These are phyloP conservation scores for Upupa epops DNA, from an alignment of 2,113 vertebrate genomes.

Conservation along the genomic window DNA sequence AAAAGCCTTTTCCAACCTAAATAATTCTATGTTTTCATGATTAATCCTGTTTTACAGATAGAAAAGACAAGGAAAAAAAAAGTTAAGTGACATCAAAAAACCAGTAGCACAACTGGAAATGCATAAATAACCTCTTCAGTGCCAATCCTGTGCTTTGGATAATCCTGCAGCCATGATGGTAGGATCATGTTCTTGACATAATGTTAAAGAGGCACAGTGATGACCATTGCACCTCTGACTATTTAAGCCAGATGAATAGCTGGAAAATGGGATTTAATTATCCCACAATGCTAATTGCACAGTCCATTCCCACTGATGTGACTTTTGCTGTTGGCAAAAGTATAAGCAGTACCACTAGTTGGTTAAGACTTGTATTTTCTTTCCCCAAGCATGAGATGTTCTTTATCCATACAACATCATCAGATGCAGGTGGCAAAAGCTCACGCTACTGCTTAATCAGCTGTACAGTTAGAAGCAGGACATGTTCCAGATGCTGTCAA, in stretches of 20 bases:
- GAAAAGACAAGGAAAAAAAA: background rate
- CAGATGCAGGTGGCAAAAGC: background rate
- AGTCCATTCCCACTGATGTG: background rate
- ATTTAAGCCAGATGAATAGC: background rate
- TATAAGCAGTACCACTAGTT: background rate
- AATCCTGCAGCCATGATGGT: background rate
- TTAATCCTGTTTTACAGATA: background rate
- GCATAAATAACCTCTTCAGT: background rate
- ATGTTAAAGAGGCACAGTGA: background rate
- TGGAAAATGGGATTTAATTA: slow-evolving; percentile 8
- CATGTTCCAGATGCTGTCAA: background rate
- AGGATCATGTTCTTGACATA: background rate
- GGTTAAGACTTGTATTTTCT: background rate
- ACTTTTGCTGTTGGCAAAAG: background rate
- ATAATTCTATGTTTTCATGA: background rate
- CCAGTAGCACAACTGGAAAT: background rate
- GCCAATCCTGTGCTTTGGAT: background rate
- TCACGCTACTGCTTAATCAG: background rate
- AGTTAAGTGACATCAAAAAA: background rate
- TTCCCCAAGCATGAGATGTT: background rate
- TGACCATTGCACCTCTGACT: background rate
- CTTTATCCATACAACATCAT: background rate
- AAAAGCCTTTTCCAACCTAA: background rate
- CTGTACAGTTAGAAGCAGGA: background rate
- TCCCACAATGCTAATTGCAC: background rate